Evolutionary conservation across 2,888 invertebrate species (phyloP).

Genomic region (Mechanitis messenoides): DNA sequence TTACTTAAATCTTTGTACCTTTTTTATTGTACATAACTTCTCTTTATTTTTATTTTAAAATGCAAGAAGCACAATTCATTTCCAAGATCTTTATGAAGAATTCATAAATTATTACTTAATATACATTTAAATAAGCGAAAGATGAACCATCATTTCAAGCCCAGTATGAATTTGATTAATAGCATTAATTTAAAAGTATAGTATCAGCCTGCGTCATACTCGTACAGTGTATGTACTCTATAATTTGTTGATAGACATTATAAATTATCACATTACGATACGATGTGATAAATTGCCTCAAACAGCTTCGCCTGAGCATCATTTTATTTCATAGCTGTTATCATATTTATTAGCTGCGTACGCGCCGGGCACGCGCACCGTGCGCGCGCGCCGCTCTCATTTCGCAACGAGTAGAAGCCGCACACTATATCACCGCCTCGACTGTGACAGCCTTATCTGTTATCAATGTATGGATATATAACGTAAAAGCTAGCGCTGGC

Average conservation of each 20-base stretch:
- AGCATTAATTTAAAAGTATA: slow-evolving; percentile 1
- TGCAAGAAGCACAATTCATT: no score
- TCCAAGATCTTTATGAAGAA: no score
- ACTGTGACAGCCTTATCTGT: slow-evolving; percentile 70
- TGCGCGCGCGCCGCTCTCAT: slow-evolving; percentile 57
- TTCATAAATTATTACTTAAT: no score
- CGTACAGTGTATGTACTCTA: neutral
- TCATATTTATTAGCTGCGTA: slow-evolving; percentile 33
- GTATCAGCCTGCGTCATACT: neutral
- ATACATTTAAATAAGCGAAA: neutral
- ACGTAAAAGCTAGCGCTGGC: slow-evolving; percentile 49
- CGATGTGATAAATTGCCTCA: slow-evolving; percentile 29
- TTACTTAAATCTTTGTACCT: neutral
- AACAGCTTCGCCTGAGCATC: slow-evolving; percentile 22
- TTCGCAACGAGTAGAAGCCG: slow-evolving; percentile 60
- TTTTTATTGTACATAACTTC: slow-evolving; percentile 8
- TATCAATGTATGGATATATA: slow-evolving; percentile 70
- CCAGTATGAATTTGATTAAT: slow-evolving; percentile 1
- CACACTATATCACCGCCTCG: slow-evolving; percentile 66
- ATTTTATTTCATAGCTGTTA: slow-evolving; percentile 30
- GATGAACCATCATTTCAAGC: neutral
- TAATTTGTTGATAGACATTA: slow-evolving; percentile 23
- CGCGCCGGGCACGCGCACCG: slow-evolving; percentile 33
- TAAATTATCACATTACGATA: slow-evolving; percentile 30
- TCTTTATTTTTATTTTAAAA: no score